phyloP scores from a whole-genome alignment of 2,888 invertebrate species.

The Mesopsocus fuscifrons region DNA sequence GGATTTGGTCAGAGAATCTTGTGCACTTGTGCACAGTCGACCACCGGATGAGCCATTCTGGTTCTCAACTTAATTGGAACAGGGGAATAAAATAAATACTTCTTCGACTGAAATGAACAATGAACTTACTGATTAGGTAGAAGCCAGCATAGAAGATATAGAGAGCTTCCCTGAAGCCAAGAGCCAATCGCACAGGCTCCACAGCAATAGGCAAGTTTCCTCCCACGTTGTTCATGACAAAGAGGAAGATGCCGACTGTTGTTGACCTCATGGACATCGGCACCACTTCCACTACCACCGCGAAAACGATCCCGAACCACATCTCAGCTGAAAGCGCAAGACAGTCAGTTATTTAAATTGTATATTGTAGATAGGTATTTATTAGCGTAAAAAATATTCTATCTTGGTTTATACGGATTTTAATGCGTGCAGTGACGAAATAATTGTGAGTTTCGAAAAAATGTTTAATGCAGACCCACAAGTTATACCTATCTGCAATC shows the following conservation, averaged over 20 bases:
- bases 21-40: too few species aligned
- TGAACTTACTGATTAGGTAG: constrained; percentile 68
- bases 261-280: constrained; percentile 65
- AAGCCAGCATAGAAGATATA: constrained; percentile 80
- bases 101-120: too few species aligned
- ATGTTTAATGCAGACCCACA: too few species aligned
- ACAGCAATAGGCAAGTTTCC: constrained; percentile 77
- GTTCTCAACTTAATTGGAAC: too few species aligned
- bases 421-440: too few species aligned
- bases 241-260: constrained; percentile 69
- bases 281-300: constrained; percentile 75
- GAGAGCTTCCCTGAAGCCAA: constrained; percentile 66
- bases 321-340: constrained; percentile 53
- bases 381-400: too few species aligned
- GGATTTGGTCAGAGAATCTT: too few species aligned
- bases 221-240: constrained; percentile 85
- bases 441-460: too few species aligned
- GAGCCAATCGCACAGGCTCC: constrained; percentile 61
- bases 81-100: too few species aligned
- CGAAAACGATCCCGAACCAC: constrained; percentile 89
- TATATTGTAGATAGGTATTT: background rate
- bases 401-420: too few species aligned
- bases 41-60: too few species aligned
- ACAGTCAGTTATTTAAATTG: constrained; percentile 10
- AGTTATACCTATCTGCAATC: too few species aligned